Evolutionary conservation across 1,140 invertebrate species (phyloP).

Genomic region (Danaus melanippus): DNA sequence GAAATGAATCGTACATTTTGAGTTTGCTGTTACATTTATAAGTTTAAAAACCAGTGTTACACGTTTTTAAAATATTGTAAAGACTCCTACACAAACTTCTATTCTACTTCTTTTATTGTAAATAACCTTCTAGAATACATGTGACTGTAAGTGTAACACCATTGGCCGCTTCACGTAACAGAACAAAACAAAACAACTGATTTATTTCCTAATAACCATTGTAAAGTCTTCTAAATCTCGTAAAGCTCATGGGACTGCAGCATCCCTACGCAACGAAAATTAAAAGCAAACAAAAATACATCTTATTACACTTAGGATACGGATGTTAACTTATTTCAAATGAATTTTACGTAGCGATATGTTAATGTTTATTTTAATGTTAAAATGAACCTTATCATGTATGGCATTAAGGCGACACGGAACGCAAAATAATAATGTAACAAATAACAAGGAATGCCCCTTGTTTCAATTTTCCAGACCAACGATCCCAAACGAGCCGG

Average conservation of each 20-base stretch:
- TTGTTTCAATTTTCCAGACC: constrained; percentile 67
- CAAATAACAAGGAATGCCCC: constrained; percentile 25
- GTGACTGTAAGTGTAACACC: too few relatives aligned
- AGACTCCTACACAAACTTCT: too few relatives aligned
- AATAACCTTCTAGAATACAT: too few relatives aligned
- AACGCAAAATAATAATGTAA: not conserved
- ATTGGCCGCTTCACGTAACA: too few relatives aligned
- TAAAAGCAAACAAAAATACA: constrained; percentile 3
- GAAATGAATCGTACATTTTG: too few relatives aligned
- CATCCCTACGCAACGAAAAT: constrained; percentile 6
- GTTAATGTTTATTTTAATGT: not conserved
- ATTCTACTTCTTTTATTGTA: too few relatives aligned
- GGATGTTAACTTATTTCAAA: not conserved
- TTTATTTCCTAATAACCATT: constrained; percentile 41
- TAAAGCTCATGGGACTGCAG: constrained; percentile 44
- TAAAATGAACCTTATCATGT: constrained; percentile 14
- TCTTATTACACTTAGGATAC: constrained; percentile 6
- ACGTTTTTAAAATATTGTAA: too few relatives aligned
- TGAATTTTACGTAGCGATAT: too few relatives aligned
- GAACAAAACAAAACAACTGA: constrained; percentile 16
- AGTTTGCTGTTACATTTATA: too few relatives aligned
- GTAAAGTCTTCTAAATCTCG: constrained; percentile 38
- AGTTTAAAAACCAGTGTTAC: too few relatives aligned
- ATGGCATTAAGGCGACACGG: not conserved
- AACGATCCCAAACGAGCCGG: constrained; percentile 40